Evolutionary conservation across 2,797 vertebrate genomes (phyloP).

Genomic region (Sphenopsis melanotis): DNA sequence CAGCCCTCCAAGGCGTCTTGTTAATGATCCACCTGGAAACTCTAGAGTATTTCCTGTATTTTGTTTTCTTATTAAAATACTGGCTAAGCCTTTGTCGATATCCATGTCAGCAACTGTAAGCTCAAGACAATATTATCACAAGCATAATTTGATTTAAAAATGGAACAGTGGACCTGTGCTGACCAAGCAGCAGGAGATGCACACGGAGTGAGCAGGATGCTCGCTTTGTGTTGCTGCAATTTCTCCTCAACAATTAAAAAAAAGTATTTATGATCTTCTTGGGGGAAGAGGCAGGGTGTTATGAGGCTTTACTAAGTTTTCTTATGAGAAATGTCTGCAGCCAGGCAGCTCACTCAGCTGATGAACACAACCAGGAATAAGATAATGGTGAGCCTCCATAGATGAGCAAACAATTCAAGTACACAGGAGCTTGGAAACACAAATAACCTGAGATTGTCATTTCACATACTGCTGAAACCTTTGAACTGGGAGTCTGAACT

Average conservation of each 20-base stretch:
- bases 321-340: neutral
- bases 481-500: constrained; percentile 20
- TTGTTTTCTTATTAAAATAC: constrained; percentile 98
- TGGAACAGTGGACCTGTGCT: constrained; percentile 80
- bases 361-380: constrained; percentile 42
- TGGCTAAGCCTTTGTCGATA: constrained; percentile 92
- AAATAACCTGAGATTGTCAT: constrained; percentile 33
- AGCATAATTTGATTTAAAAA: constrained; percentile 92
- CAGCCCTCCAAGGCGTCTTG: constrained; percentile 77
- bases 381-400: neutral
- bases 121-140: constrained; percentile 90
- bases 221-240: neutral
- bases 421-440: neutral
- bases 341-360: neutral
- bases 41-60: constrained; percentile 83
- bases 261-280: neutral
- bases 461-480: constrained; percentile 3
- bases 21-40: constrained; percentile 89
- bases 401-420: neutral
- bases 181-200: constrained; percentile 76
- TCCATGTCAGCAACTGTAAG: constrained; percentile 87
- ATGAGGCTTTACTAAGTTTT: neutral
- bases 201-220: neutral
- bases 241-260: constrained; percentile 37
- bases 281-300: neutral